phyloP scores from a whole-genome alignment of 2,888 invertebrate genomes.

The Dasypolia templi region DNA sequence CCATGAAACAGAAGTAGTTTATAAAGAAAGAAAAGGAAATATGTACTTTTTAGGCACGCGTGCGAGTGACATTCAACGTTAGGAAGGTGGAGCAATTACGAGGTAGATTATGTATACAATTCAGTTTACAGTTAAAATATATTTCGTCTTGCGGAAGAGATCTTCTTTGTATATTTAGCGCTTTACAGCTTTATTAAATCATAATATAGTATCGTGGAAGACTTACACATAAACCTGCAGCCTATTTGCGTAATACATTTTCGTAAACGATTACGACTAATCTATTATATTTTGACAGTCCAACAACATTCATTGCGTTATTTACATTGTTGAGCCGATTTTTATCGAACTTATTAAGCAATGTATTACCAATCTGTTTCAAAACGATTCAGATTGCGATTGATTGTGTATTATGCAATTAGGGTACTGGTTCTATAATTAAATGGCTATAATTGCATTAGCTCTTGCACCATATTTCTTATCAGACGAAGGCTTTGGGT shows the following conservation, averaged over 20 bases:
- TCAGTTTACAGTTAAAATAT: no score
- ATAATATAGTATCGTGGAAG: slow-evolving; percentile 26
- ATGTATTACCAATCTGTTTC: no score
- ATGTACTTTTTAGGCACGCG: background rate
- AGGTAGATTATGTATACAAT: background rate
- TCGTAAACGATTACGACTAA: no score
- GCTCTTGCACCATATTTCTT: slow-evolving; percentile 42
- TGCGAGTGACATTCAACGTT: background rate
- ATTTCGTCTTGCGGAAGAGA: background rate
- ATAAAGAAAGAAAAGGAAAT: background rate
- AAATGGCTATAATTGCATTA: slow-evolving; percentile 51
- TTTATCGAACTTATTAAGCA: no score
- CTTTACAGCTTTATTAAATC: background rate
- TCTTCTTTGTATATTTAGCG: no score
- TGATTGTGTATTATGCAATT: no score
- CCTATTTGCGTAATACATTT: no score
- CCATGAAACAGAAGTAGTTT: background rate
- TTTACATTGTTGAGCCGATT: no score
- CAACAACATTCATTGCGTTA: no score
- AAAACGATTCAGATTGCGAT: no score
- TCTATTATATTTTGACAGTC: no score
- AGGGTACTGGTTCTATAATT: slow-evolving; percentile 17
- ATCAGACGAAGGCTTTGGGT: slow-evolving; percentile 49
- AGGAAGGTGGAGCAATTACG: background rate
- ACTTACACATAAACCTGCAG: slow-evolving; percentile 56